Evolutionary conservation across 2,113 vertebrate species (phyloP), one percentile per base, ranked within the genome.

Genomic region (Sinocyclocheilus maitianheensis): DNA sequence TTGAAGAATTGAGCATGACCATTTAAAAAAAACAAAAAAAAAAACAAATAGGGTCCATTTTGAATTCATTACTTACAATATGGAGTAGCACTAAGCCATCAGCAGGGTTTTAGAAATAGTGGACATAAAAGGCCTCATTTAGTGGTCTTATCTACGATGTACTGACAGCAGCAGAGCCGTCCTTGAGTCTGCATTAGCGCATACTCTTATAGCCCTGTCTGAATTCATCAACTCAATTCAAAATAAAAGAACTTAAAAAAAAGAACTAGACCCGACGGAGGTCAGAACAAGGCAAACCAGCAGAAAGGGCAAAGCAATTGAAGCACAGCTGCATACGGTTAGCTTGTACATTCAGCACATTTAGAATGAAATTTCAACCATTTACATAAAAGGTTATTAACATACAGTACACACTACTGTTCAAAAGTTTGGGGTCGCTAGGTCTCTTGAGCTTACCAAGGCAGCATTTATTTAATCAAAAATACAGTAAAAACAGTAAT

Each of bases 231-330:
- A 43, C 71, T 46, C 22, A 75, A 24, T 11, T 48, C 48, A 77
- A 55, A 77, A 77, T 77, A 77, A 55, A 77, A 55, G 1, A 26
- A 55, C 24, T 26, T 77, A 7, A 30, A 34, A 55, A 53, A 53
- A 48, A 55, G 9, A 77, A 34, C 46, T 53, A 55, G 34, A 77
- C 0, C 76, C 46, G 51, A 55, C 26, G 10, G 9, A 76, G 40
- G 40, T 51, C 43, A 76, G 74, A 76, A 22, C 65, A 16, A 24
- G 43, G 13, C 69, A 43, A 12, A 43, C 34, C n/a, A 16, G 40
- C 72, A 75, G 65, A 40, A 72, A 72, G 69, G 34, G 69, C 69
- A 72, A 72, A 75, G 72, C 34, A 72, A 72, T 43, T 72, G 18
- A 43, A 43, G 18, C 69, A 43, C 34, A 72, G 10, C 9, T 20